Evolutionary conservation across 2,797 vertebrate species (phyloP).

Genomic region (Acrossocheilus wenchowensis): DNA sequence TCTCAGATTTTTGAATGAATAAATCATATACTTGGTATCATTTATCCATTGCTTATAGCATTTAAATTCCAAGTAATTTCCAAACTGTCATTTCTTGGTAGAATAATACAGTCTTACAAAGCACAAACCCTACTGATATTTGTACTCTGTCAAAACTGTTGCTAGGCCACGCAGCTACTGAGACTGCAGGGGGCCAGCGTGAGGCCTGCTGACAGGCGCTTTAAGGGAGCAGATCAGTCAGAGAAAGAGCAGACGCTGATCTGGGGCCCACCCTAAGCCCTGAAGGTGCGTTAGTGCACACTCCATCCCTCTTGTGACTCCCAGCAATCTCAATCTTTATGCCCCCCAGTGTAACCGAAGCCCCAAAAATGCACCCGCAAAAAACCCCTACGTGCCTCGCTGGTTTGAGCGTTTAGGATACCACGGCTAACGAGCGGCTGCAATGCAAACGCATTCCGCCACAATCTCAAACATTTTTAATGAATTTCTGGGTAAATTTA

Average conservation of each 20-base stretch:
- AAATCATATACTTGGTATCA: background rate
- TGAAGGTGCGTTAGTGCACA: slow-evolving; percentile 56
- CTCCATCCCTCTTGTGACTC: slow-evolving; percentile 56
- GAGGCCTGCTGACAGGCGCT: slow-evolving; percentile 52
- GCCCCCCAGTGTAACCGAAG: slow-evolving; percentile 54
- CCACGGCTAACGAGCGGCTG: slow-evolving; percentile 52
- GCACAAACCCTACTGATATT: background rate
- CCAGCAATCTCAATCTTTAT: slow-evolving; percentile 58
- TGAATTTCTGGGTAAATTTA: slow-evolving; percentile 57
- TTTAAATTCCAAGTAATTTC: background rate
- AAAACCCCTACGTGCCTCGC: slow-evolving; percentile 55
- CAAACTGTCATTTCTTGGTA: background rate
- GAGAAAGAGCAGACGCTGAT: slow-evolving; percentile 64
- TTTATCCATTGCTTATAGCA: background rate
- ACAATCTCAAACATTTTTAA: slow-evolving; percentile 51
- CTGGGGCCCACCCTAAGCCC: slow-evolving; percentile 56
- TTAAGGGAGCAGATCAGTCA: slow-evolving; percentile 44
- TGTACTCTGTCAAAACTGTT: background rate
- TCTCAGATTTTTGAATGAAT: background rate
- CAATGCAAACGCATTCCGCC: slow-evolving; percentile 55
- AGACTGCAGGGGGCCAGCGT: background rate
- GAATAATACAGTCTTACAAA: background rate
- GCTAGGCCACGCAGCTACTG: background rate
- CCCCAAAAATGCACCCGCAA: slow-evolving; percentile 56
- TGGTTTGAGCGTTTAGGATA: slow-evolving; percentile 59